phyloP scores from a whole-genome alignment of 1,140 invertebrate species.

The Eriosoma lanigerum region DNA sequence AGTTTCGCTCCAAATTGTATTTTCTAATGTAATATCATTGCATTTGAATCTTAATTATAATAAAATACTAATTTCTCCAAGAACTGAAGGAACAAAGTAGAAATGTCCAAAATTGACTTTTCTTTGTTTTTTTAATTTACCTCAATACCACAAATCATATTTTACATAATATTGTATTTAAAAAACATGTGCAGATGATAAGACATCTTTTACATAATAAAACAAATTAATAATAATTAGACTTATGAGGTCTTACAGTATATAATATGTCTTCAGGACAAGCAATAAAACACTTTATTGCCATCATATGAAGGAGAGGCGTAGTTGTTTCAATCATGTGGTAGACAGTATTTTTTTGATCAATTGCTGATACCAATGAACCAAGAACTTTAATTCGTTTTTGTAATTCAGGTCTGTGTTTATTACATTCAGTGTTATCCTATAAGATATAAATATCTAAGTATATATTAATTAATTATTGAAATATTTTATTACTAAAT shows the following conservation, averaged over 20 bases:
- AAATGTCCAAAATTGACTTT: no score
- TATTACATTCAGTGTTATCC: slow-evolving; percentile 12
- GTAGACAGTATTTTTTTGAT: slow-evolving; percentile 19
- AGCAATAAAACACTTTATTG: slow-evolving; percentile 28
- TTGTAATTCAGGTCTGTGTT: slow-evolving; percentile 29
- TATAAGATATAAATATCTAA: neutral
- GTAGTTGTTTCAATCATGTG: slow-evolving; percentile 29
- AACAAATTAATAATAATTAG: no score
- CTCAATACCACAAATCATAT: no score
- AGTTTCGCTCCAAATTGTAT: no score
- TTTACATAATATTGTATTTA: no score
- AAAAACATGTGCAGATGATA: no score
- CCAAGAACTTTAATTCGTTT: slow-evolving; percentile 33
- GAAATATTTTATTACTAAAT: neutral
- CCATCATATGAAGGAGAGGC: slow-evolving; percentile 19
- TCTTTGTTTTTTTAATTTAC: no score
- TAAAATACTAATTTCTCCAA: no score
- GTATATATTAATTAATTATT: neutral
- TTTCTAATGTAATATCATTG: no score
- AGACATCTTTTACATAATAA: no score
- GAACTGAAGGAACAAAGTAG: no score
- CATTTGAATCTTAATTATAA: no score
- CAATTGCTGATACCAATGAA: slow-evolving; percentile 47
- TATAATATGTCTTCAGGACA: slow-evolving; percentile 39
- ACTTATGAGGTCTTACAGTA: slow-evolving; percentile 35